A percentile compares a stretch with the other conserved stretches of the same genome.
These are phyloP conservation scores for Origma solitaria DNA, from an alignment of 2,113 vertebrate genomes.

Conservation along the genomic window DNA sequence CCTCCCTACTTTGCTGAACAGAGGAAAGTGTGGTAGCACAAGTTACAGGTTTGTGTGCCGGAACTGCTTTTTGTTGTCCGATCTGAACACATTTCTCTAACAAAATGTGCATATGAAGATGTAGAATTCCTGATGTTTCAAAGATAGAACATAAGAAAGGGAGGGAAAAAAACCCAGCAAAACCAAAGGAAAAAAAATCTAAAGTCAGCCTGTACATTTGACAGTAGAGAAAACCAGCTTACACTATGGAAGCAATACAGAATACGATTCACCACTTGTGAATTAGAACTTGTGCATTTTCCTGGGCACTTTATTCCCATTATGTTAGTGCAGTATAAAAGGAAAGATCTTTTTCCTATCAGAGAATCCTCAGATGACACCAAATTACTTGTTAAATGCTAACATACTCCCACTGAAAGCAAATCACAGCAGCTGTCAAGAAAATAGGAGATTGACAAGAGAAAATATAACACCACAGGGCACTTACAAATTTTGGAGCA, in stretches of 20 bases:
- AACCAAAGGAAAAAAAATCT: not conserved
- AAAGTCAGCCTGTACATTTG: not conserved
- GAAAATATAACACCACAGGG: not conserved
- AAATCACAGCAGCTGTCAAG: not conserved
- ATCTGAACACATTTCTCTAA: not conserved
- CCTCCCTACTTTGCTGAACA: not conserved
- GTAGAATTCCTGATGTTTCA: not conserved
- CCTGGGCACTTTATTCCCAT: not conserved
- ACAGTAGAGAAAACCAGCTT: not conserved
- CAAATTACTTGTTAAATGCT: not conserved
- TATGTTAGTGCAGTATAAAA: not conserved
- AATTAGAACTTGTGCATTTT: not conserved
- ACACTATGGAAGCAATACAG: fast-evolving
- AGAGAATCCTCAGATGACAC: not conserved
- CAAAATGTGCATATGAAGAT: not conserved
- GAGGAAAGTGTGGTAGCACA: not conserved
- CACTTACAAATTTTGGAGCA: not conserved
- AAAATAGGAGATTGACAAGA: not conserved
- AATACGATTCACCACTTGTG: not conserved
- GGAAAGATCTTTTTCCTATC: not conserved
- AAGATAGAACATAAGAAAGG: not conserved
- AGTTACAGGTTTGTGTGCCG: not conserved
- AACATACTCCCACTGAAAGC: not conserved
- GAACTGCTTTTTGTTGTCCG: not conserved
- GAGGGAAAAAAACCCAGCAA: fast-evolving